These are phyloP conservation scores for Diacarnus erythraeanus DNA, from an alignment of 37 sponge, comb jelly and placozoan species.

Conservation along the genomic window DNA sequence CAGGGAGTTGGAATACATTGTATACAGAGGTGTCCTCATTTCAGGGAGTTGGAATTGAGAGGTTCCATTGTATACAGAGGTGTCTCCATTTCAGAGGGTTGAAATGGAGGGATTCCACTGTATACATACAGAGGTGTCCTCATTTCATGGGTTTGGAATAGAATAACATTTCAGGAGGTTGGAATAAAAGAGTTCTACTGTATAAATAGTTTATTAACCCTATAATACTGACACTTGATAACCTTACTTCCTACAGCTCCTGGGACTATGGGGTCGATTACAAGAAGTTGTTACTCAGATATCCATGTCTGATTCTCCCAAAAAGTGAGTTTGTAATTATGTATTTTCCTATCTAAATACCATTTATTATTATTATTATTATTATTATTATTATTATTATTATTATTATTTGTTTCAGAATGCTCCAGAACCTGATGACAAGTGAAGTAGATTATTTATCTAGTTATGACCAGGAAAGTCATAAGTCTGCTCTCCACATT, in stretches of 20 bases:
- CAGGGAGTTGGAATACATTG: no score
- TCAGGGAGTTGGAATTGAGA: no score
- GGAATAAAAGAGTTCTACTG: no score
- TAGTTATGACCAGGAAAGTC: neutral
- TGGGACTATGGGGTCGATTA: slow-evolving; percentile 39
- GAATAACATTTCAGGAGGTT: no score
- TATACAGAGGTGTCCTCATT: no score
- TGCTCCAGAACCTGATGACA: slow-evolving; percentile 8
- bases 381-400: neutral
- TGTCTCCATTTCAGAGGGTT: no score
- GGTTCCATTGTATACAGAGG: no score
- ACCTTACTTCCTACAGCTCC: slow-evolving; percentile 1
- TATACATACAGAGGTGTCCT: no score
- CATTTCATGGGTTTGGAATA: no score
- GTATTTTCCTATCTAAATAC: neutral
- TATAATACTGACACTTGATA: neutral
- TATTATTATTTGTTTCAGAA: slow-evolving; percentile 19
- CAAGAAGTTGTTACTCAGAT: slow-evolving; percentile 15
- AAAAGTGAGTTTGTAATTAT: neutral
- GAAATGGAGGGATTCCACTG: no score
- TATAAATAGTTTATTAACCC: no score
- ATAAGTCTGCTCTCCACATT: slow-evolving; percentile 3
- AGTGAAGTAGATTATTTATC: slow-evolving; percentile 15
- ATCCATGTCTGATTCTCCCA: neutral
- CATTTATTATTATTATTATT: neutral